A percentile compares a stretch with the other conserved stretches of the same genome.
phyloP scores from a whole-genome alignment of 2,888 invertebrate genomes.

The Chydorus sphaericus region DNA sequence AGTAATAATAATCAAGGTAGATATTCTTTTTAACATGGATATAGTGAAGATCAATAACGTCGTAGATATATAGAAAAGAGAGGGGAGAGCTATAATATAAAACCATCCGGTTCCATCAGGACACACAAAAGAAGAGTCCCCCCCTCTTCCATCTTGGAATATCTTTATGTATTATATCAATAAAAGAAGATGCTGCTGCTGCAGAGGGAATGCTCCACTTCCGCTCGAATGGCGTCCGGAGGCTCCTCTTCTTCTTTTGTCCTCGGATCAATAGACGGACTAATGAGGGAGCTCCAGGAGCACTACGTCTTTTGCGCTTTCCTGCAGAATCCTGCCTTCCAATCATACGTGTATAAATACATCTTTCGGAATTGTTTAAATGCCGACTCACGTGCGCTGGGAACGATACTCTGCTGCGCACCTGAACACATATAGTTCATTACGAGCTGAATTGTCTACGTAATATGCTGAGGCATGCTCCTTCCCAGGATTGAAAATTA shows the following conservation, averaged over 20 bases:
- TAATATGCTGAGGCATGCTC: too few relatives aligned
- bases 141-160: not conserved
- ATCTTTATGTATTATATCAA: not conserved
- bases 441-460: not conserved
- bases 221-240: too few relatives aligned
- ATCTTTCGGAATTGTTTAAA: not conserved
- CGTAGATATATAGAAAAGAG: not conserved
- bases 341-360: not conserved
- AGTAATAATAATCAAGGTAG: too few relatives aligned
- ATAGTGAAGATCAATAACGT: conserved; percentile 4
- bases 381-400: not conserved
- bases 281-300: too few relatives aligned
- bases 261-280: conserved; percentile 3
- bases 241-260: too few relatives aligned
- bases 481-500: too few relatives aligned
- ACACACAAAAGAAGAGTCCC: not conserved
- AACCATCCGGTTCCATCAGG: conserved; percentile 7
- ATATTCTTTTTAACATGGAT: too few relatives aligned
- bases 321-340: too few relatives aligned
- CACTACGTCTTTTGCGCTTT: too few relatives aligned
- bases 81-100: not conserved
- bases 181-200: not conserved
- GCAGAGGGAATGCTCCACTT: not conserved
- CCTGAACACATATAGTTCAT: not conserved
- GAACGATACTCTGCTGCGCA: not conserved